Base-by-base conservation (phyloP, 2,797 vertebrate species). In the Echeneis naucrates region DNA sequence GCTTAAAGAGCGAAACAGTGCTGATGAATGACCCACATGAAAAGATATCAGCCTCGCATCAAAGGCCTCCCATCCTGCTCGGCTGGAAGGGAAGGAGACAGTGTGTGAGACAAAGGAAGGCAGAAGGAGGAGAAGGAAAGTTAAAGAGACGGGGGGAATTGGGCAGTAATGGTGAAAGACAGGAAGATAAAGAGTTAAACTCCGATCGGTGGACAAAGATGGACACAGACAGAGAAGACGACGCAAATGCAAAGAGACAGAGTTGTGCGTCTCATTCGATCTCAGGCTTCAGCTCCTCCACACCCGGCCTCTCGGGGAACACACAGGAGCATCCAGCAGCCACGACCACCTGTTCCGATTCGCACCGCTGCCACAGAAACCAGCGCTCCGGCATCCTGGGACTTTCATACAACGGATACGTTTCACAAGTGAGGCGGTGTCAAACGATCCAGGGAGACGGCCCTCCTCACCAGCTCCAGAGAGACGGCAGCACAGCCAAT, bases 11-110 rank as follows among this genome's bases (percentile, higher is more conserved):
- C 44, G 68, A 77, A 76, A 72, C 42, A 0, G 16, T 11, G 81
- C 84, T 89, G 86, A 89, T 84, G 78, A 87, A 90, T 72, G 83
- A 87, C 73, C 71, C 9, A 53, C 40, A 37, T 79, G 84, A 83
- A 87, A 47, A 85, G 74, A 85, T 78, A 89, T 75, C 74, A 74
- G 78, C 19, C 13, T 12, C 7, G 40, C 76, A 80, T 88, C 82
- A 86, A 83, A 89, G 76, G 47, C 53, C 58, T 66, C 44, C 38
- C n/a, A n/a, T n/a, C n/a, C 72, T 47, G 69, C 68, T 27, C 53
- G 64, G 72, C 21, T 3, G 70, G 67, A 21, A 5, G 67, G 66
- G 68, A 44, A 44, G 58, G 17, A 26, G 47, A 30, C 60, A 19
- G 44, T 48, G 57, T 21, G 16, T 13, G 38, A 53, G 44, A 44